Conservation (phyloP, 1,140 invertebrate genomes). For the Drosophila kohkoa region DNA sequence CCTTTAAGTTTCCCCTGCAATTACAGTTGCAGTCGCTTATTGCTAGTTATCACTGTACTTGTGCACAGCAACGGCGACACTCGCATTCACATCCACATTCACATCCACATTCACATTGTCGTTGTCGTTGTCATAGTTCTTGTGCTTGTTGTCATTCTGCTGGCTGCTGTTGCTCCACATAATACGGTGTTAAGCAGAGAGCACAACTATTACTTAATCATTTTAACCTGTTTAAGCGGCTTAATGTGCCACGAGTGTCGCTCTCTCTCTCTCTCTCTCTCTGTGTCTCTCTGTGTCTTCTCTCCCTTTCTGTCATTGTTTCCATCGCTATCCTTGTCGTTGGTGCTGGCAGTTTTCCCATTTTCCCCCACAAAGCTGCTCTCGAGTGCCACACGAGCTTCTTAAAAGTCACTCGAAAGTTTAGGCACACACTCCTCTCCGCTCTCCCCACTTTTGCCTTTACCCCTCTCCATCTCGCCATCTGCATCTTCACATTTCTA, state of each 20-base stretch:
- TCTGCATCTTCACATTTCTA: background rate
- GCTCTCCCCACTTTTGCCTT: background rate
- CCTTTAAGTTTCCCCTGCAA: too few species aligned
- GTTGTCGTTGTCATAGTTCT: constrained; percentile 23
- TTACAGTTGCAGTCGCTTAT: background rate
- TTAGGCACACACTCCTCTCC: constrained; percentile 32
- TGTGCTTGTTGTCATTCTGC: constrained; percentile 28
- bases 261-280: background rate
- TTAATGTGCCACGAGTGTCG: constrained; percentile 63
- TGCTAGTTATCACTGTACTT: constrained; percentile 15
- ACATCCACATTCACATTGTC: background rate
- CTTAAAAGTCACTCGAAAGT: constrained; percentile 62
- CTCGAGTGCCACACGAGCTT: constrained; percentile 51
- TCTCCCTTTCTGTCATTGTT: background rate
- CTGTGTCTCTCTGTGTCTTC: background rate
- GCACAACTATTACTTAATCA: constrained; percentile 80
- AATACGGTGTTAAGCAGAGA: constrained; percentile 68
- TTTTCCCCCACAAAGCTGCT: constrained; percentile 31
- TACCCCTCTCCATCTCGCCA: background rate
- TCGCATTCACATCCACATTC: constrained; percentile 8
- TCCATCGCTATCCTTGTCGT: background rate
- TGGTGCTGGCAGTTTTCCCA: constrained; percentile 11
- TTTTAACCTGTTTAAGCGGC: constrained; percentile 79
- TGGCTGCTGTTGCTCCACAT: constrained; percentile 56
- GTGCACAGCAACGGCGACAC: background rate